Evolutionary conservation across 2,888 invertebrate species (phyloP), one percentile per base, ranked within the genome.

Genomic region (Latrodectus hesperus): DNA sequence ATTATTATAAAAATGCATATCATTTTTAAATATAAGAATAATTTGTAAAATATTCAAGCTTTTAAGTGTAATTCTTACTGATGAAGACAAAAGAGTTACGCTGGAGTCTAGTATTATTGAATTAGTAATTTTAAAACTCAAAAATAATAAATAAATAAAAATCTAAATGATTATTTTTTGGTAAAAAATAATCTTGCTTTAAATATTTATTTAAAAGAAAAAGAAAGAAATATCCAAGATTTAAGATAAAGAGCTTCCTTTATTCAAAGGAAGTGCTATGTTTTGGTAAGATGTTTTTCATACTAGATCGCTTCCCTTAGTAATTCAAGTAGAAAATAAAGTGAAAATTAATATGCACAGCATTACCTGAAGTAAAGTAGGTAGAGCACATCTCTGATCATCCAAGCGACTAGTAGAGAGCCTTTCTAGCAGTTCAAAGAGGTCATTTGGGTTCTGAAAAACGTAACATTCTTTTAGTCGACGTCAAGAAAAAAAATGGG

Each of bases 361-460:
- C 71, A 53, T 52, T 80, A 88, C 88, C 84, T 88, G 88, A 10
- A 84, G 76, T 14, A 88, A 84, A 51, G 96, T 95, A 90, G 98
- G 98, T 92, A 99, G 94, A 91, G 97, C 97, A 93, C 98, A 99
- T 93, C 99, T 95, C 94, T 99, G 99, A 94, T 99, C 99, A 92
- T 99, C 98, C 92, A 99, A 94, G 89, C 99, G 95, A 91, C 97
- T 97, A 94, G 97, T 96, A 93, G 99, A 98, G 90, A 98, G 96
- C 92, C 96, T 95, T 93, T 98, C 98, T 92, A 99, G 94, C 91
- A 99, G 94, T 93, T 98, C 98, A 93, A 99, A 98, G 91, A 99
- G 94, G 93, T 98, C 98, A 89, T 92, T 91, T 64, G 92, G 79
- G 17, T 87, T 89, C 90, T 90, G 71, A 70, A 51, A 22, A 22